Base-by-base conservation (phyloP, 1,140 invertebrate genomes). In the Drosophila elegans region DNA sequence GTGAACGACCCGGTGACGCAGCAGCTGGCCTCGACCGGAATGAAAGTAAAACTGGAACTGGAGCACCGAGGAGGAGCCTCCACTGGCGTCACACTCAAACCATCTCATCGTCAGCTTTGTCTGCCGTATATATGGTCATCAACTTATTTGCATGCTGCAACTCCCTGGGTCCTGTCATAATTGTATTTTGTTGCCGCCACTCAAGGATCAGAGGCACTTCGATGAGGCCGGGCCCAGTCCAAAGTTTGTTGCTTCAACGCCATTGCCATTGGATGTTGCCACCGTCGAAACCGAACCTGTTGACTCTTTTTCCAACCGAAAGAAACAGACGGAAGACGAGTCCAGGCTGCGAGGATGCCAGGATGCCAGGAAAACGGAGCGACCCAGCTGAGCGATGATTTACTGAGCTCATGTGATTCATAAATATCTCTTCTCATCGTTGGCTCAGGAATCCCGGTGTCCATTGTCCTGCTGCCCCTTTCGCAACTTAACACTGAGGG, bases 371-470 rank as follows among this genome's bases (percentile, higher is more conserved):
- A 48, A 29, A 3, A 32, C 7, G 25, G 27, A 29, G 11, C 25
- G 12, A 51, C 54, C 42, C 27, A 69, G 54, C 63, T 36, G 52
- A 16, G 45, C 42, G 32, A 72, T 67, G 78, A 86, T 79, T 83
- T 88, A 88, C 54, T 61, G 72, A 53, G 75, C 84, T 74, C 77
- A 53, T 68, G 77, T 88, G 84, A 84, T 89, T 88, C 76, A 88
- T 88, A 84, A 88, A 88, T 88, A 89, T 89, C 85, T 78, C 64
- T 74, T 59, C 73, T 80, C 44, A 46, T 11, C 44, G 44, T 3
- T 44, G 45, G 56, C 38, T 63, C 38, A 68, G 60, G 60, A 67
- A 67, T 62, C 27, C 56, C 16, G 12, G 2, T 48, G 55, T 34
- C 53, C 60, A 54, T 62, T 44, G 51, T 13, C 16, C 42, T 34